These are phyloP conservation scores for Bradypodion pumilum DNA, from an alignment of 2,797 vertebrate species.

Conservation along the genomic window DNA sequence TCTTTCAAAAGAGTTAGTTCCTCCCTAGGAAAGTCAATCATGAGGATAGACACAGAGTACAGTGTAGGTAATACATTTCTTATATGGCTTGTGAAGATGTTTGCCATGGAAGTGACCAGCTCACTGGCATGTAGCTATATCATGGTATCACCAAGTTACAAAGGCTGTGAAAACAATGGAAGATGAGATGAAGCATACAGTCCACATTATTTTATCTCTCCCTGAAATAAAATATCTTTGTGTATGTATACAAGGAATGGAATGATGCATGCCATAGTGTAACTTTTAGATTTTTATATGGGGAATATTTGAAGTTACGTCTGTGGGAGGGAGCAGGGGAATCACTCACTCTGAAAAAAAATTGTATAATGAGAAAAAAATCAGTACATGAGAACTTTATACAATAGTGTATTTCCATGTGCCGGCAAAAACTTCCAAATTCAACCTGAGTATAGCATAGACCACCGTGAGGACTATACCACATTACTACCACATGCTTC, in stretches of 20 bases:
- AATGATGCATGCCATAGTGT: conserved; percentile 1
- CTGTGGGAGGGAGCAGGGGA: background rate
- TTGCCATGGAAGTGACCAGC: background rate
- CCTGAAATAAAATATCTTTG: background rate
- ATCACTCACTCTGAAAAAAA: background rate
- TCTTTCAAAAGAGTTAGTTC: background rate
- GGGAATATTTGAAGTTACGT: background rate
- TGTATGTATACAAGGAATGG: background rate
- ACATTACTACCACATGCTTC: conserved; percentile 7
- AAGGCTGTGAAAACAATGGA: background rate
- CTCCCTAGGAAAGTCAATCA: background rate
- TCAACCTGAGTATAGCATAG: background rate
- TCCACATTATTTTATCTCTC: background rate
- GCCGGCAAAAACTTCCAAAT: background rate
- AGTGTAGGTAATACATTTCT: background rate
- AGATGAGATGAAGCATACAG: background rate
- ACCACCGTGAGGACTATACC: background rate
- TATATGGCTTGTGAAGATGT: background rate
- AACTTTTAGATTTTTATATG: background rate
- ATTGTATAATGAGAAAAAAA: background rate
- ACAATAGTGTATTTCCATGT: background rate
- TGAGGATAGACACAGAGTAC: background rate
- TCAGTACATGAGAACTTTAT: background rate
- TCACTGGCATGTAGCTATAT: no score
- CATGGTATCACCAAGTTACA: background rate